phyloP scores from a whole-genome alignment of 2,797 vertebrate species.

The Sandelia bainsii region DNA sequence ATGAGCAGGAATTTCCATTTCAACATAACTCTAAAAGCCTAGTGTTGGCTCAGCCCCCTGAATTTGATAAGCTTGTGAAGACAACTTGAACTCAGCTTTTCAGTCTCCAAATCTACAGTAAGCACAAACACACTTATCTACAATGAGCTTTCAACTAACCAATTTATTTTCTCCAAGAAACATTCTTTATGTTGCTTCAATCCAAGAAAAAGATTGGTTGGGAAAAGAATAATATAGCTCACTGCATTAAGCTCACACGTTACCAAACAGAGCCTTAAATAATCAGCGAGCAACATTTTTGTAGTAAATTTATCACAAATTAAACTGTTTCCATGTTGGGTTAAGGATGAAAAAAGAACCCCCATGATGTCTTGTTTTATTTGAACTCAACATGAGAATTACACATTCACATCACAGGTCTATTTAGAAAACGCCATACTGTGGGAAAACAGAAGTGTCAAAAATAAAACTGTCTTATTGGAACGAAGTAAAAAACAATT shows the following conservation, averaged over 20 bases:
- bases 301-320: not conserved
- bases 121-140: not conserved
- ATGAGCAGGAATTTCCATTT: not conserved
- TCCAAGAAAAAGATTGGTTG: not conserved
- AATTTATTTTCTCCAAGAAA: too few species aligned
- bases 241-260: not conserved
- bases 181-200: not conserved
- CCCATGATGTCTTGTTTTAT: conserved; percentile 58
- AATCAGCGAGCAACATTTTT: not conserved
- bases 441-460: conserved; percentile 36
- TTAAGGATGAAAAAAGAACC: not conserved
- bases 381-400: conserved; percentile 60
- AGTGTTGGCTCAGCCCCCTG: too few species aligned
- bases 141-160: not conserved
- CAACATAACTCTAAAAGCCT: not conserved
- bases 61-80: not conserved
- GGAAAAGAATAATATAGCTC: not conserved
- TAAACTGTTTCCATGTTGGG: not conserved
- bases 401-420: conserved; percentile 58
- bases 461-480: conserved; percentile 67
- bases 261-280: not conserved
- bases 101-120: too few species aligned
- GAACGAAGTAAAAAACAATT: conserved; percentile 71
- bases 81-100: not conserved
- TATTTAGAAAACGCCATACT: conserved; percentile 45